phyloP scores from a whole-genome alignment of 2,888 invertebrate genomes.

The Hydroisotoma schaefferi region DNA sequence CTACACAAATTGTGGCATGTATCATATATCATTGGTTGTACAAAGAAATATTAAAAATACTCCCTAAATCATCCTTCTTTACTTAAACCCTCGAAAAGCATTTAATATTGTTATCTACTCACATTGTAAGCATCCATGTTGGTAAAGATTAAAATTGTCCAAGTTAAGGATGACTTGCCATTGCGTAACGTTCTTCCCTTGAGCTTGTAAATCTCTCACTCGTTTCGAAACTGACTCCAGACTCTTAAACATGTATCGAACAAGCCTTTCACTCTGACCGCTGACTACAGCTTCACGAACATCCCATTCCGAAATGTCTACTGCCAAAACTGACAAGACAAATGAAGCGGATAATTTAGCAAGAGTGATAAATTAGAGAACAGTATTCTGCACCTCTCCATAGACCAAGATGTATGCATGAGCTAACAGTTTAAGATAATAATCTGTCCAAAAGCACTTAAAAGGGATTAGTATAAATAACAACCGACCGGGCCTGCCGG shows the following conservation, averaged over 20 bases:
- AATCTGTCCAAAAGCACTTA: too few species aligned
- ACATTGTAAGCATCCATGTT: slow-evolving; percentile 9
- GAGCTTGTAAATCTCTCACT: not conserved
- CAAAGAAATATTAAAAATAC: not conserved
- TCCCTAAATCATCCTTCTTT: not conserved
- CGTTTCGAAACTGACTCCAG: slow-evolving; percentile 1
- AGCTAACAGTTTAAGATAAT: too few species aligned
- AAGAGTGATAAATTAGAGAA: too few species aligned
- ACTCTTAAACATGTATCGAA: not conserved
- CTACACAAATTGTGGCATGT: too few species aligned
- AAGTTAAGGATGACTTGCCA: slow-evolving; percentile 11
- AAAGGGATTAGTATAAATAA: too few species aligned
- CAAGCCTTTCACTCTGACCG: not conserved
- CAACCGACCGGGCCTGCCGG: slow-evolving; percentile 4
- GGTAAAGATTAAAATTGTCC: slow-evolving; percentile 5
- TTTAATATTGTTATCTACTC: not conserved
- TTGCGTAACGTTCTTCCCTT: slow-evolving; percentile 6
- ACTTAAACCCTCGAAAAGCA: not conserved
- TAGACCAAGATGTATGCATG: too few species aligned
- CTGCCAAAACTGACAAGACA: slow-evolving; percentile 1
- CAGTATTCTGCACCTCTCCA: too few species aligned
- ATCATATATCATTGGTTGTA: too few species aligned
- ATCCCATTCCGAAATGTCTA: slow-evolving; percentile 8
- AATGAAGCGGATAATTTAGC: not conserved
- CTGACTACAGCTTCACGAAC: not conserved